phyloP scores from a whole-genome alignment of 2,113 vertebrate species.

The Pycnonotus jocosus region DNA sequence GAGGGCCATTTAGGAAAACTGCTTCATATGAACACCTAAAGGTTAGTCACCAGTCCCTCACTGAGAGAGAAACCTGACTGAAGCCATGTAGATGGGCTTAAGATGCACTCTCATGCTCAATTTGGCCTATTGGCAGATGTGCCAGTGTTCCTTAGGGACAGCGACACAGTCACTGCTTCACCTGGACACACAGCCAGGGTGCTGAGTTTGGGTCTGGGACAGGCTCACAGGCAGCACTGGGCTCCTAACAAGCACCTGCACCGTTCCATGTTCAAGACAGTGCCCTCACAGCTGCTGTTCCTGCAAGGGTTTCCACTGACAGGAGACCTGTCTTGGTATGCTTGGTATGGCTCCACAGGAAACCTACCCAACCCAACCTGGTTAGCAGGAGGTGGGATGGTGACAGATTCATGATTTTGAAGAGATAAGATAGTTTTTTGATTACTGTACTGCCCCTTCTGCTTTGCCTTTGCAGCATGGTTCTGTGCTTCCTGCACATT shows the following conservation, averaged over 20 bases:
- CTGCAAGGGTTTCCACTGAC: not conserved
- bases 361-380: not conserved
- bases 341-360: not conserved
- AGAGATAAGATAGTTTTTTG: not conserved
- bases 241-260: not conserved
- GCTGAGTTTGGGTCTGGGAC: not conserved
- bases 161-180: not conserved
- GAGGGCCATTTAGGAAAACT: not conserved
- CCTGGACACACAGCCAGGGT: not conserved
- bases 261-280: not conserved
- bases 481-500: not conserved
- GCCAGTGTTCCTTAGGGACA: not conserved
- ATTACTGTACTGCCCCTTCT: not conserved
- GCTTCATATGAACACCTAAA: not conserved
- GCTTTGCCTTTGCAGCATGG: not conserved
- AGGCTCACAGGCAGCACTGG: not conserved
- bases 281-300: not conserved
- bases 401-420: not conserved
- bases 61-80: not conserved
- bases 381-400: not conserved
- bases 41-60: not conserved
- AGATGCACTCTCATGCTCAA: not conserved
- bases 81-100: not conserved
- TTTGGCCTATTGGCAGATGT: fast-evolving
- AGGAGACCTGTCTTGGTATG: fast-evolving